These are phyloP conservation scores for Xyrauchen texanus DNA, from an alignment of 2,113 vertebrate species.

Conservation along the genomic window DNA sequence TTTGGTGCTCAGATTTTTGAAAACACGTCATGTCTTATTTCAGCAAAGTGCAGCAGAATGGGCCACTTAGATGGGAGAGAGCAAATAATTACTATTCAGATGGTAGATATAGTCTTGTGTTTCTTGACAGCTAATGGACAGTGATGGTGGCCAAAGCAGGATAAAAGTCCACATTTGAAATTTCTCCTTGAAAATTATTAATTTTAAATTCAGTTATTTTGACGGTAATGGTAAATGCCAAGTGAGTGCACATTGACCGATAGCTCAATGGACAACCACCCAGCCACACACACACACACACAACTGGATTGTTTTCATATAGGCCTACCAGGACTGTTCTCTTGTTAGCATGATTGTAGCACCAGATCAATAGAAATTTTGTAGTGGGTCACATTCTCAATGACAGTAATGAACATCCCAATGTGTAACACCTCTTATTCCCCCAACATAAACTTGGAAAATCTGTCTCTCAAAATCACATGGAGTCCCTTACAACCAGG, in stretches of 20 bases:
- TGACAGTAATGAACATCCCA: conserved; percentile 62
- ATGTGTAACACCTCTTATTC: conserved; percentile 58
- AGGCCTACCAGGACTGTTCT: conserved; percentile 24
- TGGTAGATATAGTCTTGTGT: neutral
- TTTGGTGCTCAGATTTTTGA: conserved; percentile 60
- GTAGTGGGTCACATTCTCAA: conserved; percentile 69
- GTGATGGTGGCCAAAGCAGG: conserved; percentile 1
- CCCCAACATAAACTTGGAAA: conserved; percentile 51
- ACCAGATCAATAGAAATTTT: conserved; percentile 65
- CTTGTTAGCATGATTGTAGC: conserved; percentile 61
- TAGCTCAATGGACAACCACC: neutral
- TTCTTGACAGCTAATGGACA: conserved; percentile 35
- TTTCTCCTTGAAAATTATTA: conserved; percentile 22
- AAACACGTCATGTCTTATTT: conserved; percentile 56
- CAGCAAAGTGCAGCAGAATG: conserved; percentile 32
- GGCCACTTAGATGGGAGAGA: conserved; percentile 19
- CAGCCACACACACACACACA: neutral
- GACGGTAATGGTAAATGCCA: conserved; percentile 37
- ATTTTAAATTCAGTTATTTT: conserved; percentile 42
- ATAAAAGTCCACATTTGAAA: conserved; percentile 23
- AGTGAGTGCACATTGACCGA: conserved; percentile 10
- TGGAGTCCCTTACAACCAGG: conserved; percentile 4
- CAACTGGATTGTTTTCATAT: conserved; percentile 40
- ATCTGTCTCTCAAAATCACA: conserved; percentile 53
- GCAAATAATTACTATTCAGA: conserved; percentile 35